Base-by-base conservation (phyloP, 2,797 vertebrate species). In the Thripadectes ignobilis region DNA sequence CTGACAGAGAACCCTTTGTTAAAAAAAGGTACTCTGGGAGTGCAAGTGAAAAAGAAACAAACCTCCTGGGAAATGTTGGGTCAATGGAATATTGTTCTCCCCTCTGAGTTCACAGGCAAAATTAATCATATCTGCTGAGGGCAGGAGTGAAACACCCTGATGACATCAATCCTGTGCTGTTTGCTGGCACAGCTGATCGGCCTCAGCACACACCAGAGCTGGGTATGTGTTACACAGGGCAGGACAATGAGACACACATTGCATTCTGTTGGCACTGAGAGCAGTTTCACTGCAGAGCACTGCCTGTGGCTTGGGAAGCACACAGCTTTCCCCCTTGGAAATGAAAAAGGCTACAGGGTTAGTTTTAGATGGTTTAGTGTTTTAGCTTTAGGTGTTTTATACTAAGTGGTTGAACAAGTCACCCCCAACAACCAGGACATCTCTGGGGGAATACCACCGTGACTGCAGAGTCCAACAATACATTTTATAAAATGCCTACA, bases 31-130 rank as follows among this genome's bases (percentile, higher is more conserved):
- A 68, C 30, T 29, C 58, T 58, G 61, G 62, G 39, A 85, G 24
- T 16, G 3, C 23, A 92, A 91, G n/a, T 51, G 1, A 67, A 85
- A 88, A 68, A 58, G 45, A 78, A 81, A 34, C 3, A 78, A 36
- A 5, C 5, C 34, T 49, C 58, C 61, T 89, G 71, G 92, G 85
- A 95, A 93, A 68, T 46, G 22, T 2, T 85, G 18, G 10, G 16
- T 95, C 94, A 95, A 92, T 95, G 49, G 88, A 79, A 76, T 48
- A 96, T 95, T 96, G 96, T 97, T 96, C 83, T 95, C 24, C 41
- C 10, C 67, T 82, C 73, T 48, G 71, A 92, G 52, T 58, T 96
- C 85, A 93, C 45, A 85, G 30, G 71, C 89, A 58, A 93, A 71
- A 88, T 86, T 43, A 89, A 87, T 89, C 11, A 0, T 95, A 94